Conservation (phyloP, 2,888 invertebrate genomes). For the Tiphia femorata region DNA sequence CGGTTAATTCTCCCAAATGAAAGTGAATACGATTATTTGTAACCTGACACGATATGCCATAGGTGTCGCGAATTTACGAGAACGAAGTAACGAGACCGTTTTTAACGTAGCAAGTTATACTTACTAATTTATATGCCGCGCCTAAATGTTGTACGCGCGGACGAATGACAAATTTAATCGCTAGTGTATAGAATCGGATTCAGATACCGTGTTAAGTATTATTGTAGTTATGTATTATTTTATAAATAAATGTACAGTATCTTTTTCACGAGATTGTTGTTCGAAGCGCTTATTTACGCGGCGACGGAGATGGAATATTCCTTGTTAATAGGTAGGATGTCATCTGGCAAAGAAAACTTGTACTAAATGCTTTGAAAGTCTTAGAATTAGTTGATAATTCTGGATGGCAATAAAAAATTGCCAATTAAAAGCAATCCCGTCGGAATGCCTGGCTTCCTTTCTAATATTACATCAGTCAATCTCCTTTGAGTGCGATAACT, state of each 20-base stretch:
- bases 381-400: too few relatives aligned
- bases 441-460: too few relatives aligned
- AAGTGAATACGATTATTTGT: background rate
- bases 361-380: too few relatives aligned
- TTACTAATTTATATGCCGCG: slow-evolving; percentile 47
- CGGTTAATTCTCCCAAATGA: too few relatives aligned
- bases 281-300: too few relatives aligned
- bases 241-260: slow-evolving; percentile 67
- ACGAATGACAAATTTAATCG: slow-evolving; percentile 22
- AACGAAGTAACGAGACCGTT: slow-evolving; percentile 30
- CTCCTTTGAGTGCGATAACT: too few relatives aligned
- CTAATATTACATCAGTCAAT: too few relatives aligned
- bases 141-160: slow-evolving; percentile 12
- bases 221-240: slow-evolving; percentile 49
- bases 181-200: slow-evolving; percentile 41
- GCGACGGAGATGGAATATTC: too few relatives aligned
- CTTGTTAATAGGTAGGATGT: too few relatives aligned
- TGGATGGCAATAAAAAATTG: too few relatives aligned
- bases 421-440: too few relatives aligned
- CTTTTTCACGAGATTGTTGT: slow-evolving; percentile 45
- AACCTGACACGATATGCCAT: slow-evolving; percentile 50
- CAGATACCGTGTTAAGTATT: slow-evolving; percentile 43
- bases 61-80: slow-evolving; percentile 40
- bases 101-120: slow-evolving; percentile 31
- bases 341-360: too few relatives aligned